Base-by-base conservation (phyloP, 2,888 invertebrate genomes). In the Argynnis bischoffii region DNA sequence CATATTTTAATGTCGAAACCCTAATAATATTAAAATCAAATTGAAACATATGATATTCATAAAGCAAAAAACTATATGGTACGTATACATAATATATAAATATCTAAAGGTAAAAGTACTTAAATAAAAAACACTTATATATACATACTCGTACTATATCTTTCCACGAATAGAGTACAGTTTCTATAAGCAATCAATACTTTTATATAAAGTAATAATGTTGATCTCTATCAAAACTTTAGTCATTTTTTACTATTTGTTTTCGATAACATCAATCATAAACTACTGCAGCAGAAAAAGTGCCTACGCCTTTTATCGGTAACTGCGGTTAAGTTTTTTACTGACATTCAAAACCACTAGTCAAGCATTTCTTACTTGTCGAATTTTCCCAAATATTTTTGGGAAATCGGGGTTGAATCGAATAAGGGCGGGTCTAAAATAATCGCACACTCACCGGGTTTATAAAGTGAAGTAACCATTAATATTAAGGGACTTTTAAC, bases 371-470 rank as follows among this genome's bases (percentile, higher is more conserved):
- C 31, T 61, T 60, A 61, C 50, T 16, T 41, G 56, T 16, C 61
- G 59, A 41, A 50, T 64, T 70, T 70, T 48, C 41, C 57, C 21
- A 47, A 47, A 57, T 57, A 55, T 54, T n/a, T n/a, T n/a, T n/a
- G n/a, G n/a, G n/a, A n/a, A n/a, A n/a, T n/a, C n/a, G n/a, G n/a
- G n/a, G 66, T 57, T 48, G 26, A 31, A 64, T 55, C 61, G 41
- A 47, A 64, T 21, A 71, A 47, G 18, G 69, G 64, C 67, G 57
- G 57, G 59, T 16, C 47, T 13, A 21, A 35, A 66, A 64, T 53
- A 61, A 56, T 55, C 46, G 69, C 67, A 61, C 63, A 41, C 18
- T 71, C 71, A 69, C 53, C 35, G 35, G n/a, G 4, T 21, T 26
- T 35, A 63, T 41, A 41, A 63, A 53, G 2, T 51, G 50, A n/a